Percentiles rank a stretch among this genome's conserved stretches.
Evolutionary conservation across 2,797 vertebrate genomes (phyloP).

Genomic region (Simalia tracyae): DNA sequence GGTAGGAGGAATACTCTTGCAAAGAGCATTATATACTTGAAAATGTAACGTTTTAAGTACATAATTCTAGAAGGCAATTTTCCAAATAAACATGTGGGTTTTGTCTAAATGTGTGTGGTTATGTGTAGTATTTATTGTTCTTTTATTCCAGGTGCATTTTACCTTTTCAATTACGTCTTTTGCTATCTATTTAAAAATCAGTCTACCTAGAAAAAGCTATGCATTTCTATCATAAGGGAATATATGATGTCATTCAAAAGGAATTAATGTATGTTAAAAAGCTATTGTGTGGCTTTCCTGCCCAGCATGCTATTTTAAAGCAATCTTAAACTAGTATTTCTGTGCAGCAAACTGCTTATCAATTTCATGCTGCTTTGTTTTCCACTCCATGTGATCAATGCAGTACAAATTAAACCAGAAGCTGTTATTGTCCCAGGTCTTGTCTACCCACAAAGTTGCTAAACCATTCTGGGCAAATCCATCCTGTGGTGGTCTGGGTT

Average conservation of each 20-base stretch:
- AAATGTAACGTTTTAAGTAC: conserved; percentile 51
- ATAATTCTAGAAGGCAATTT: not conserved
- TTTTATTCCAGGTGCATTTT: not conserved
- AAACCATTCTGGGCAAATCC: not conserved
- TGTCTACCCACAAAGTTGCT: not conserved
- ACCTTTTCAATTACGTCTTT: not conserved
- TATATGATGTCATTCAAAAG: not conserved
- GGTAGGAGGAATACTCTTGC: conserved; percentile 79
- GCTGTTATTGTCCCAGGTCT: not conserved
- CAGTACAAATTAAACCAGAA: not conserved
- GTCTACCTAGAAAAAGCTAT: not conserved
- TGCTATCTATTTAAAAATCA: not conserved
- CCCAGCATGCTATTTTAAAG: not conserved
- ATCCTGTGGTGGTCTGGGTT: not conserved
- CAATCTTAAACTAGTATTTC: not conserved
- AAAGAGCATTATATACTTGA: conserved; percentile 52
- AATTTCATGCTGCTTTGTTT: not conserved
- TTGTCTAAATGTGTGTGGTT: not conserved
- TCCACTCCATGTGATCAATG: not conserved
- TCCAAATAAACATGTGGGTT: conserved; percentile 9
- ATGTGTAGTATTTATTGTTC: not conserved
- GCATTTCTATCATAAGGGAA: not conserved
- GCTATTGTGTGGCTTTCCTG: not conserved
- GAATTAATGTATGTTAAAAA: not conserved
- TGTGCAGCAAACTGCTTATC: not conserved